phyloP scores from a whole-genome alignment of 2,113 vertebrate species.

The Anhinga anhinga region DNA sequence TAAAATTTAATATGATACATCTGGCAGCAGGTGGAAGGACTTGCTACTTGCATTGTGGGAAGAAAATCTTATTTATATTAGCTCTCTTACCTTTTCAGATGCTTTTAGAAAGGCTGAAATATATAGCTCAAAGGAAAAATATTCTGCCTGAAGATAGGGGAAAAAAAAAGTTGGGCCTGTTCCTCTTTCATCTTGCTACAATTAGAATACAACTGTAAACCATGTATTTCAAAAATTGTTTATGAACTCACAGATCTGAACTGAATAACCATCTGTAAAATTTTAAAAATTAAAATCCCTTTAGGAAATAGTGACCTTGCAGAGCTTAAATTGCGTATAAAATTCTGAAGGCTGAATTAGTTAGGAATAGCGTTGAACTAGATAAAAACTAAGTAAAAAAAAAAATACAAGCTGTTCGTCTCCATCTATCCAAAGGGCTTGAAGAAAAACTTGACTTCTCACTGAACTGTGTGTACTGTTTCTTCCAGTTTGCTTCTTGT shows the following conservation, averaged over 20 bases:
- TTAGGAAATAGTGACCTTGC: constrained; percentile 17
- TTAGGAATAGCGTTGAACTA: background rate
- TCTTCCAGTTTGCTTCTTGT: background rate
- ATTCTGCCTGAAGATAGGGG: background rate
- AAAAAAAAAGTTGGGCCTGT: background rate
- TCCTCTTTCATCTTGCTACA: constrained; percentile 35
- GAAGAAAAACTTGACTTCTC: background rate
- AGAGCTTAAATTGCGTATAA: background rate
- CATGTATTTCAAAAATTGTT: background rate
- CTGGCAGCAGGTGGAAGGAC: background rate
- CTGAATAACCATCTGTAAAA: constrained; percentile 2
- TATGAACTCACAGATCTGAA: constrained; percentile 10
- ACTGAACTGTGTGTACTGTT: background rate
- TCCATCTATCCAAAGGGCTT: background rate
- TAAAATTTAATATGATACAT: constrained; percentile 32
- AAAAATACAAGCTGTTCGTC: background rate
- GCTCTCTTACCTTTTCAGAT: constrained; percentile 1
- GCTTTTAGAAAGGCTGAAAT: constrained; percentile 14
- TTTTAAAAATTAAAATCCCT: constrained; percentile 62
- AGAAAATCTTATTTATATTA: constrained; percentile 32
- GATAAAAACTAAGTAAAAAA: background rate
- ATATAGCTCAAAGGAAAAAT: background rate
- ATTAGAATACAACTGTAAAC: constrained; percentile 27
- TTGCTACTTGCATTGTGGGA: background rate
- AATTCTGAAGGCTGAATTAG: constrained; percentile 28